phyloP scores from a whole-genome alignment of 1,140 invertebrate species.

The Neodiprion pinetum region DNA sequence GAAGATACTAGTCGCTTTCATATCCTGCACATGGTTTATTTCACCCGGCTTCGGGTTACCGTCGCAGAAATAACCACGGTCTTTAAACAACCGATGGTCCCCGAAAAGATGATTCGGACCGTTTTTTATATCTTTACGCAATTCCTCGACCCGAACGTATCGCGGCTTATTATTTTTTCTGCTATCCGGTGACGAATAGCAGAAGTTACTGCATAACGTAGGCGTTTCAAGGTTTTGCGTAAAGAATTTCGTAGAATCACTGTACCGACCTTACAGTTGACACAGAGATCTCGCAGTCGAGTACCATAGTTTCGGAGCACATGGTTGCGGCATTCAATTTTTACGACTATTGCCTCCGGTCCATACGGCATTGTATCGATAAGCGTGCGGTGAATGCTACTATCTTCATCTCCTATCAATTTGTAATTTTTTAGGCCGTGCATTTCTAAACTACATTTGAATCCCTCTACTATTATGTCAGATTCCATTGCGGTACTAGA shows the following conservation, averaged over 20 bases:
- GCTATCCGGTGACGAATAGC: background rate
- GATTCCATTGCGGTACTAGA: constrained; percentile 45
- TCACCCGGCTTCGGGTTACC: too few species aligned
- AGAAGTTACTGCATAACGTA: constrained; percentile 1
- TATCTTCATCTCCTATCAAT: constrained; percentile 45
- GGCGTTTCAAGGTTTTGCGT: constrained; percentile 12
- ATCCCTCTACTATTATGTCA: constrained; percentile 51
- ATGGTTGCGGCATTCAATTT: constrained; percentile 43
- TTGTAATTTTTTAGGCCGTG: constrained; percentile 46
- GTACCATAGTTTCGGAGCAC: constrained; percentile 26
- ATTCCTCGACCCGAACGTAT: constrained; percentile 11
- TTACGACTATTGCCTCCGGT: constrained; percentile 33
- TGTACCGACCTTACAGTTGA: constrained; percentile 28
- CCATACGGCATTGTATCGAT: constrained; percentile 29
- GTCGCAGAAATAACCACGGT: too few species aligned
- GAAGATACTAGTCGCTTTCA: too few species aligned
- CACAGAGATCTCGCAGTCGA: background rate
- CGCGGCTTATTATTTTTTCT: constrained; percentile 1
- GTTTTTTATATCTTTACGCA: constrained; percentile 27
- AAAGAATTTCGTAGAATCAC: constrained; percentile 1
- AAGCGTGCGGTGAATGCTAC: constrained; percentile 45
- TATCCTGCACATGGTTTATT: too few species aligned
- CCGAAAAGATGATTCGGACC: constrained; percentile 29
- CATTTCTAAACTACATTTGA: constrained; percentile 41
- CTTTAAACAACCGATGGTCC: constrained; percentile 20